These are phyloP conservation scores for Liodrosophila aerea DNA, from an alignment of 2,888 invertebrate genomes.

Conservation along the genomic window DNA sequence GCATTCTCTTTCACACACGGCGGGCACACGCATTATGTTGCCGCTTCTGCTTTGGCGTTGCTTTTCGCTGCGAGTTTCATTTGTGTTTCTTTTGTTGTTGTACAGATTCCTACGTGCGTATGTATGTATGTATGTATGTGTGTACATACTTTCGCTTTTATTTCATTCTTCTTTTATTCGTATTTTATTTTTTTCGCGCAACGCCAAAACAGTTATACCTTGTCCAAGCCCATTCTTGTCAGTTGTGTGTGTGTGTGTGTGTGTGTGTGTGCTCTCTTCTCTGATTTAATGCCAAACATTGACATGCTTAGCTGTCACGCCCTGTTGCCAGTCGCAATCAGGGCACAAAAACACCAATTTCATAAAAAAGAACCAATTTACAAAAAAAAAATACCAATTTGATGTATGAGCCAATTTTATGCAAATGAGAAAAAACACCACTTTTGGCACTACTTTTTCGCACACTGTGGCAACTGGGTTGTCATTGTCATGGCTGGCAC, in stretches of 20 bases:
- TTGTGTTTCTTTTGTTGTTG: slow-evolving; percentile 41
- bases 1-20: too few relatives aligned
- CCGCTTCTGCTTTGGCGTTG: slow-evolving; percentile 9
- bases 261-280: slow-evolving; percentile 33
- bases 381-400: too few relatives aligned
- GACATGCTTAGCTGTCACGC: slow-evolving; percentile 72
- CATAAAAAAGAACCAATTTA: too few relatives aligned
- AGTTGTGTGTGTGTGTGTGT: slow-evolving; percentile 8
- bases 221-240: slow-evolving; percentile 51
- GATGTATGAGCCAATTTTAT: too few relatives aligned
- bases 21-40: background rate
- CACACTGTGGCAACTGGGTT: too few relatives aligned
- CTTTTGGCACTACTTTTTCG: too few relatives aligned
- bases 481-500: slow-evolving; percentile 35
- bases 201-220: slow-evolving; percentile 21
- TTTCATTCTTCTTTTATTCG: slow-evolving; percentile 34
- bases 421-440: too few relatives aligned
- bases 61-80: slow-evolving; percentile 19
- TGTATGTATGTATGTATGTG: slow-evolving; percentile 14
- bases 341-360: background rate
- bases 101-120: slow-evolving; percentile 64
- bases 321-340: slow-evolving; percentile 14
- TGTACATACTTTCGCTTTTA: slow-evolving; percentile 11
- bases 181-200: background rate
- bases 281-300: slow-evolving; percentile 68